These are phyloP conservation scores for Percopsis omiscomaycus DNA, from an alignment of 2,797 vertebrate genomes.

Conservation along the genomic window DNA sequence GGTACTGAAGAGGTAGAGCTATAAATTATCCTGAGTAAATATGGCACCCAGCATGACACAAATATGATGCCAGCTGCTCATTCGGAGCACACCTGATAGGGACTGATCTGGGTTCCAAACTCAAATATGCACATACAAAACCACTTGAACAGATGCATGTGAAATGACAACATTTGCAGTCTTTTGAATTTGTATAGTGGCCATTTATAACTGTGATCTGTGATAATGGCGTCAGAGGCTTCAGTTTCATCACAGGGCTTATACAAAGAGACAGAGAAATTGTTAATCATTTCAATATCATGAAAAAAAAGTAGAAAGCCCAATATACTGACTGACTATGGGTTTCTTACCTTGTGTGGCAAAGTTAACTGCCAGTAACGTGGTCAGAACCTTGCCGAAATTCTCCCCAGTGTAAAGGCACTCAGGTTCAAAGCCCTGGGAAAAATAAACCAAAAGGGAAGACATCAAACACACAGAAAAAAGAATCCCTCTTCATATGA, in stretches of 20 bases:
- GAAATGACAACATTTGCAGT: background rate
- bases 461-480: slow-evolving; percentile 16
- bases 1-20: slow-evolving; percentile 16
- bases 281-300: slow-evolving; percentile 1
- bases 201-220: background rate
- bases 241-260: background rate
- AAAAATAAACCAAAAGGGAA: slow-evolving; percentile 29
- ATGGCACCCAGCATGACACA: slow-evolving; percentile 58
- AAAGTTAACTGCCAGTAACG: slow-evolving; percentile 88
- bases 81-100: slow-evolving; percentile 30
- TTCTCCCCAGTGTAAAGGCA: slow-evolving; percentile 88
- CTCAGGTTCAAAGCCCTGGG: slow-evolving; percentile 90
- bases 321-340: background rate
- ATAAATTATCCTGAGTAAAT: slow-evolving; percentile 47
- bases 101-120: slow-evolving; percentile 7
- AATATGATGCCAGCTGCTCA: slow-evolving; percentile 55
- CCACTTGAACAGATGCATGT: background rate
- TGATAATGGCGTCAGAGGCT: slow-evolving; percentile 1
- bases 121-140: slow-evolving; percentile 12
- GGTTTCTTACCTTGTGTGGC: slow-evolving; percentile 90
- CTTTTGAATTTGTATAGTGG: background rate
- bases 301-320: background rate
- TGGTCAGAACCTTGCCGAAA: slow-evolving; percentile 88
- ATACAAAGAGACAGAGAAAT: background rate
- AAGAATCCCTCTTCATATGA: slow-evolving; percentile 8